Percentiles rank a stretch among this genome's conserved stretches.
phyloP scores from a whole-genome alignment of 1,140 invertebrate genomes.

The Bombus confusus region DNA sequence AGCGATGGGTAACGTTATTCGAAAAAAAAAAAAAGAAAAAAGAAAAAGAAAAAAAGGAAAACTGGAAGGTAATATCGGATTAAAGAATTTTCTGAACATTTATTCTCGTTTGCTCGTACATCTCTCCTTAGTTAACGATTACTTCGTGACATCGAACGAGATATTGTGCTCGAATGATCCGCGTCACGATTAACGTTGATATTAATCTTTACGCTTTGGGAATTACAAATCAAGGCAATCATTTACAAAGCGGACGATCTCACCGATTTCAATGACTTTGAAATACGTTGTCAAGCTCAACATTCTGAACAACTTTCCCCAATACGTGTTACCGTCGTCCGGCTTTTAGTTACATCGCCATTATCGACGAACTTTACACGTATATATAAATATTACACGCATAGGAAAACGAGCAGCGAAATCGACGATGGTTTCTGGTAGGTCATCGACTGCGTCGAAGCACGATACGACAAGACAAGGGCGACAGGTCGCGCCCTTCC shows the following conservation, averaged over 20 bases:
- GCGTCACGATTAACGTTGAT: too few relatives aligned
- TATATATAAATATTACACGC: neutral
- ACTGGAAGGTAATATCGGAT: neutral
- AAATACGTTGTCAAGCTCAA: too few relatives aligned
- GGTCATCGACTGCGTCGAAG: slow-evolving; percentile 46
- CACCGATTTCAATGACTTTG: too few relatives aligned
- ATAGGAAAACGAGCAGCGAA: neutral
- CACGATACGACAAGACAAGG: slow-evolving; percentile 57
- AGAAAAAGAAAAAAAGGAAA: accelerated
- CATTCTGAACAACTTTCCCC: too few relatives aligned
- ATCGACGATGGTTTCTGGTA: slow-evolving; percentile 17
- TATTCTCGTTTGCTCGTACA: neutral
- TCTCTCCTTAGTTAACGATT: too few relatives aligned
- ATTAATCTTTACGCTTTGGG: too few relatives aligned
- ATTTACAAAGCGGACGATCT: too few relatives aligned
- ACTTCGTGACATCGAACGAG: neutral
- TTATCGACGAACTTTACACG: neutral
- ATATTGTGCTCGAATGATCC: neutral
- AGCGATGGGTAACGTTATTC: neutral
- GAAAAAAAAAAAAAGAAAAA: neutral
- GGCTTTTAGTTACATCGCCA: accelerated
- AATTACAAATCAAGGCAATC: too few relatives aligned
- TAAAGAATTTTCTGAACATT: neutral
- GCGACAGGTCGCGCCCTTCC: slow-evolving; percentile 36
- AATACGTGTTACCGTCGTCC: too few relatives aligned